phyloP scores from a whole-genome alignment of 2,797 vertebrate genomes.

The Remorina albescens region DNA sequence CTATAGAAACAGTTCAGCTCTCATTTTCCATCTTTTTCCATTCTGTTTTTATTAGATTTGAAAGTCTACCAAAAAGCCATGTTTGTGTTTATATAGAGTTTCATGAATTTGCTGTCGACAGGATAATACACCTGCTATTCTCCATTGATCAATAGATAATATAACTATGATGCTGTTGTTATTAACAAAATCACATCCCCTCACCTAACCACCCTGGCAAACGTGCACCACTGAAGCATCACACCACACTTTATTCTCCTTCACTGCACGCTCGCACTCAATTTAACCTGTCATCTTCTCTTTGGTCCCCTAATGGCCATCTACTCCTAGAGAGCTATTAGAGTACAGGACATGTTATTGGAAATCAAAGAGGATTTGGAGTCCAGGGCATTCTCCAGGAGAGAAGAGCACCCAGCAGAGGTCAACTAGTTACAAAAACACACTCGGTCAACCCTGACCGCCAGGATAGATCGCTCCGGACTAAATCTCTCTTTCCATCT shows the following conservation, averaged over 20 bases:
- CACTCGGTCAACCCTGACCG: slow-evolving; percentile 62
- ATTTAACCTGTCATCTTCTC: slow-evolving; percentile 80
- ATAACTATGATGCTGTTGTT: slow-evolving; percentile 15
- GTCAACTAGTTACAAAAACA: slow-evolving; percentile 81
- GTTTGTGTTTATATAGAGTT: no score
- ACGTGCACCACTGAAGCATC: slow-evolving; percentile 11
- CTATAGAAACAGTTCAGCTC: neutral
- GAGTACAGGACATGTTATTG: slow-evolving; percentile 83
- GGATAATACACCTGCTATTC: neutral
- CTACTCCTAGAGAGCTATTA: slow-evolving; percentile 78
- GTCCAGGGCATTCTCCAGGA: slow-evolving; percentile 71
- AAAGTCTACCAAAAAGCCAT: neutral
- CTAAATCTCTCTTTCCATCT: slow-evolving; percentile 60
- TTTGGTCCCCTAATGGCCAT: slow-evolving; percentile 72
- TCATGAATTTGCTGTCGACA: neutral
- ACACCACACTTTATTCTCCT: slow-evolving; percentile 59
- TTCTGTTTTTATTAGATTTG: neutral
- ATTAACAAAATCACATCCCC: slow-evolving; percentile 19
- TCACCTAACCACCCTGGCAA: slow-evolving; percentile 4
- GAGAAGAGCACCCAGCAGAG: slow-evolving; percentile 74
- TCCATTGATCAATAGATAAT: slow-evolving; percentile 17
- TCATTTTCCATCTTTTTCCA: no score
- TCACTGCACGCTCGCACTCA: slow-evolving; percentile 73
- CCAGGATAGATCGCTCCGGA: slow-evolving; percentile 57
- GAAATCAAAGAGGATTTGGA: slow-evolving; percentile 88